Percentiles rank a stretch among this genome's conserved stretches.
phyloP scores from a whole-genome alignment of 2,113 vertebrate genomes.

The Thomomys bottae region DNA sequence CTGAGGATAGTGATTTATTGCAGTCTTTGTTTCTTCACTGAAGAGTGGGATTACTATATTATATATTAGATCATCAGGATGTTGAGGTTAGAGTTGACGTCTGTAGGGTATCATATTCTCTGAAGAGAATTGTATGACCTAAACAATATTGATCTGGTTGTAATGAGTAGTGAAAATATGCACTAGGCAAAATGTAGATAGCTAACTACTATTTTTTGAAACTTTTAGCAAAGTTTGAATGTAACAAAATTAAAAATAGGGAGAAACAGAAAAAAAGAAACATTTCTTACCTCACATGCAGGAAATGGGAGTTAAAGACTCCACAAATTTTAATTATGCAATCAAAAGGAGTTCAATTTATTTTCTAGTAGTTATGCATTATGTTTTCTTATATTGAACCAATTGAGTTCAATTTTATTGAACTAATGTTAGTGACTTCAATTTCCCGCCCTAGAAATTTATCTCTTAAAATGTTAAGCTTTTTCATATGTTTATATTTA shows the following conservation, averaged over 20 bases:
- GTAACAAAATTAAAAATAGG: too few relatives aligned
- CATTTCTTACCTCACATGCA: too few relatives aligned
- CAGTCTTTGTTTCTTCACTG: conserved; percentile 37
- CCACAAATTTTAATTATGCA: conserved; percentile 5
- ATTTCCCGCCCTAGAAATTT: conserved; percentile 54
- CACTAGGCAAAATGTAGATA: not conserved
- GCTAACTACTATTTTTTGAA: not conserved
- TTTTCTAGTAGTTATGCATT: not conserved
- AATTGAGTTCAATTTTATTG: conserved; percentile 1
- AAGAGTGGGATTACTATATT: not conserved
- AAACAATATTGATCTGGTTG: not conserved
- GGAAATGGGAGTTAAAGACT: too few relatives aligned
- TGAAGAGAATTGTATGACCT: not conserved
- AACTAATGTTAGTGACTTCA: too few relatives aligned
- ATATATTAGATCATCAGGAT: not conserved
- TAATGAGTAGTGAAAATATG: conserved; percentile 34
- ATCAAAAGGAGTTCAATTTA: conserved; percentile 18
- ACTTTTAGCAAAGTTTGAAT: too few relatives aligned
- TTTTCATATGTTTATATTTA: not conserved
- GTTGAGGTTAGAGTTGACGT: conserved; percentile 24
- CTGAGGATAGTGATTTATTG: not conserved
- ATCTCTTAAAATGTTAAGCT: conserved; percentile 35
- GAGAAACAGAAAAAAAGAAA: too few relatives aligned
- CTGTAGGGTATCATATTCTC: not conserved
- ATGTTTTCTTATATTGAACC: conserved; percentile 19